Conservation (phyloP, 2,888 invertebrate species). For the Chesias legatella region DNA sequence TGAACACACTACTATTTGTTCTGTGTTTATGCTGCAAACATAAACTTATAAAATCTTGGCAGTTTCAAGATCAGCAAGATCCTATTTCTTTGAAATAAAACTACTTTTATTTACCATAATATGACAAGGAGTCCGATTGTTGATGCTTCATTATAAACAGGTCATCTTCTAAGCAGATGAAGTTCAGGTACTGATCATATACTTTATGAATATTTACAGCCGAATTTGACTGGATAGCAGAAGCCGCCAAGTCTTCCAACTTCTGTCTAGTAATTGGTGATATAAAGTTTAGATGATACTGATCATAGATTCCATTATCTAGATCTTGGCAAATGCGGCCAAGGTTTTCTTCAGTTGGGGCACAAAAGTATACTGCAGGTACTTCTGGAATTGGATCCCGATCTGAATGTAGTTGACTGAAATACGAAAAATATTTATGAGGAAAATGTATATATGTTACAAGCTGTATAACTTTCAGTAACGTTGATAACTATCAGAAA, state of each 20-base stretch:
- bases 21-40: no score
- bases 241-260: conserved; percentile 96
- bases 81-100: no score
- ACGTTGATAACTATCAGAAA: no score
- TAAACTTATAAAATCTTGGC: no score
- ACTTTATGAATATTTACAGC: conserved; percentile 97
- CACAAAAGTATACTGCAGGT: conserved; percentile 98
- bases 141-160: conserved; percentile 96
- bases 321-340: conserved; percentile 95
- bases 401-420: conserved; percentile 91
- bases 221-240: conserved; percentile 93
- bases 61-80: no score
- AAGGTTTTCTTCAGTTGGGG: conserved; percentile 97
- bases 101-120: conserved; percentile 85
- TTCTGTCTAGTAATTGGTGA: conserved; percentile 96
- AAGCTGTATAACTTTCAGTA: no score
- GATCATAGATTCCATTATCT: conserved; percentile 93
- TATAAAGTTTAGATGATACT: conserved; percentile 97
- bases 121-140: conserved; percentile 93
- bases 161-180: conserved; percentile 98
- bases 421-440: conserved; percentile 36
- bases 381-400: conserved; percentile 98
- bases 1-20: no score
- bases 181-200: conserved; percentile 99
- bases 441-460: no score